Evolutionary conservation across 2,888 invertebrate species (phyloP).

Genomic region (Agrenia bidenticulata): DNA sequence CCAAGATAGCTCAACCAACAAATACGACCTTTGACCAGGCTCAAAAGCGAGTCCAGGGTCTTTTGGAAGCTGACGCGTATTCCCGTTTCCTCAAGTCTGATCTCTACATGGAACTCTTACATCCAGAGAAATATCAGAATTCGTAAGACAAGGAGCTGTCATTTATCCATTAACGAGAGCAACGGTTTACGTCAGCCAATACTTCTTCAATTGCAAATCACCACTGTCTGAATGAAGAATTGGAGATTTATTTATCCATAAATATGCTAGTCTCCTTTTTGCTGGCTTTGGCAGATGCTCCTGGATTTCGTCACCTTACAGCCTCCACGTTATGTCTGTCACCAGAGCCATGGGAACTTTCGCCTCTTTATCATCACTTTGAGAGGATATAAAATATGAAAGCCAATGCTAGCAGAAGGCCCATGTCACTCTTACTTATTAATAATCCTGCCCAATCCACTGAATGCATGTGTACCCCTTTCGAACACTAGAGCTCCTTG

Average conservation of each 20-base stretch:
- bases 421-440: too few relatives aligned
- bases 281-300: too few relatives aligned
- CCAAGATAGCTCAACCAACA: conserved; percentile 57
- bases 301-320: too few relatives aligned
- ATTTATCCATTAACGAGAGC: neutral
- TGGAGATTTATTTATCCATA: neutral
- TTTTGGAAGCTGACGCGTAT: conserved; percentile 63
- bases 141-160: conserved; percentile 15
- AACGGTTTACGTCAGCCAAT: neutral
- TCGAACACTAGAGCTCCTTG: too few relatives aligned
- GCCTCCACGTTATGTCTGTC: too few relatives aligned
- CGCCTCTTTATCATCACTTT: too few relatives aligned
- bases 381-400: too few relatives aligned
- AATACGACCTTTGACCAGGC: conserved; percentile 60
- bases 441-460: too few relatives aligned
- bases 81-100: conserved; percentile 61
- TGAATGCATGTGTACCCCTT: too few relatives aligned
- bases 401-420: too few relatives aligned
- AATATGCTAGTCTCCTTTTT: conserved; percentile 6
- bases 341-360: too few relatives aligned
- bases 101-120: conserved; percentile 58
- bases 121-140: conserved; percentile 53
- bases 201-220: neutral
- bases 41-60: conserved; percentile 60
- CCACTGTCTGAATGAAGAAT: neutral